These are phyloP conservation scores for Bacillus rossius DNA, from an alignment of 1,140 invertebrate genomes.

Conservation along the genomic window DNA sequence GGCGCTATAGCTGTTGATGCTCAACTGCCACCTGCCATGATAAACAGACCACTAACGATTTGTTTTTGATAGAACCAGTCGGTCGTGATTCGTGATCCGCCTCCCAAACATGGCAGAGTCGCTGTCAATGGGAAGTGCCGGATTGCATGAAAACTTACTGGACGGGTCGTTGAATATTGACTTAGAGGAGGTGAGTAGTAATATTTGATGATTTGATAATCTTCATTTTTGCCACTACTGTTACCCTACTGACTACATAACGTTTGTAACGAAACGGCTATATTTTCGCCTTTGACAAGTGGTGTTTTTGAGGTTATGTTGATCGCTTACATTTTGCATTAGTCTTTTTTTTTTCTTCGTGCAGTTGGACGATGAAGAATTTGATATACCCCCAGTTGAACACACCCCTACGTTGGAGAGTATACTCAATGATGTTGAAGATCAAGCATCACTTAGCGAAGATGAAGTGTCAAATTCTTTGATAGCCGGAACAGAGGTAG, in stretches of 20 bases:
- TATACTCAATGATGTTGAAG: constrained; percentile 72
- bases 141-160: neutral
- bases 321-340: neutral
- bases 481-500: constrained; percentile 12
- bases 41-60: too few species aligned
- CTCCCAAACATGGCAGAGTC: neutral
- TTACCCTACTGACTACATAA: constrained; percentile 4
- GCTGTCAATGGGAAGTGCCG: neutral
- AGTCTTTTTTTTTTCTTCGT: constrained; percentile 20
- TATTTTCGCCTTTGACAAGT: neutral
- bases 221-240: neutral
- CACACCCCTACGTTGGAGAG: constrained; percentile 78
- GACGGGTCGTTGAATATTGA: neutral
- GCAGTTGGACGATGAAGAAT: constrained; percentile 75
- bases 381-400: constrained; percentile 71
- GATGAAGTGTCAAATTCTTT: constrained; percentile 38
- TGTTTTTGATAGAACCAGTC: neutral
- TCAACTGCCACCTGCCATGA: too few species aligned
- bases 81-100: neutral
- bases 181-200: neutral
- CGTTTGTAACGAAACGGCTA: neutral
- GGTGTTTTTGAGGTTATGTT: constrained; percentile 15
- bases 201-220: neutral
- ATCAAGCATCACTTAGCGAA: constrained; percentile 52
- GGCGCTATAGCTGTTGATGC: too few species aligned